phyloP scores from a whole-genome alignment of 2,888 invertebrate genomes.

The Cosmia pyralina region DNA sequence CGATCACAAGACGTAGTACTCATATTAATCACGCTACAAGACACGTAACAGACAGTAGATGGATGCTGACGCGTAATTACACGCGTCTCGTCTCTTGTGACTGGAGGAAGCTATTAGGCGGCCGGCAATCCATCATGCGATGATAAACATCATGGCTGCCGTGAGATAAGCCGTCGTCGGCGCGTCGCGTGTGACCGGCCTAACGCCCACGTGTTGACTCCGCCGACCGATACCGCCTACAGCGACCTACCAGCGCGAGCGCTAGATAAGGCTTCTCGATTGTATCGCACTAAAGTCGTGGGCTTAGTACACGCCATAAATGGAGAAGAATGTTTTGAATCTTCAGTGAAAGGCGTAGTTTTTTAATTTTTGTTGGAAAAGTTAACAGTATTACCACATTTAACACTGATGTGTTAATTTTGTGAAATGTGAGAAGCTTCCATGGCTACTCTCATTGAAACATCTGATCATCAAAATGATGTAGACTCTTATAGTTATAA shows the following conservation, averaged over 20 bases:
- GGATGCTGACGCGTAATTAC: constrained; percentile 64
- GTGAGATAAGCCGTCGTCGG: constrained; percentile 65
- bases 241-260: constrained; percentile 57
- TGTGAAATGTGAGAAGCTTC: constrained; percentile 6
- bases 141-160: constrained; percentile 79
- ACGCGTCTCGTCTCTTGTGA: constrained; percentile 55
- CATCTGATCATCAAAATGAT: not conserved
- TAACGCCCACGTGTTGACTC: constrained; percentile 64
- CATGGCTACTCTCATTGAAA: not conserved
- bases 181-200: constrained; percentile 65
- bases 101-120: constrained; percentile 70
- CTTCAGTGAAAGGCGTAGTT: constrained; percentile 27
- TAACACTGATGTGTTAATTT: not conserved
- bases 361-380: not conserved
- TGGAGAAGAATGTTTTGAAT: constrained; percentile 42
- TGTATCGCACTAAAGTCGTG: constrained; percentile 46
- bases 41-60: constrained; percentile 60
- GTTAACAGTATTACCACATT: not conserved
- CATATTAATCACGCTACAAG: constrained; percentile 61
- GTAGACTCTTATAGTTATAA: constrained; percentile 1
- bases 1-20: constrained; percentile 40
- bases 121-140: constrained; percentile 77
- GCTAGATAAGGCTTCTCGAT: constrained; percentile 61
- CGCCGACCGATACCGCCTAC: constrained; percentile 57
- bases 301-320: constrained; percentile 34